Conservation (phyloP, 2,888 invertebrate species). For the Hydropsyche betteni region DNA sequence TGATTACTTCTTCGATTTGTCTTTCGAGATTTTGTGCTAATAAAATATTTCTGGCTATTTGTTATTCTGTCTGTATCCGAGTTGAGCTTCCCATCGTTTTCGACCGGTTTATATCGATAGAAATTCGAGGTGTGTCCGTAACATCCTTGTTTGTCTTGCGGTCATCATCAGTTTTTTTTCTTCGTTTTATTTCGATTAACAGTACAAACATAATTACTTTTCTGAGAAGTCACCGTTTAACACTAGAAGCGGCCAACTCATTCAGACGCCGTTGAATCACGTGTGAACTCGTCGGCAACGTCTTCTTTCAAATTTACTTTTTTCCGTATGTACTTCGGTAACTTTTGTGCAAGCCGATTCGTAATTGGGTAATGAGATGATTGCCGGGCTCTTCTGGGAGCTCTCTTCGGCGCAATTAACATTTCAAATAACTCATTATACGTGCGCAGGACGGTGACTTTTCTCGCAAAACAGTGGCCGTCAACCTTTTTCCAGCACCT, state of each 20-base stretch:
- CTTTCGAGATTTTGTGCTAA: background rate
- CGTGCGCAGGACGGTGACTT: conserved; percentile 23
- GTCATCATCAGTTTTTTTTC: background rate
- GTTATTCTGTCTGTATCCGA: background rate
- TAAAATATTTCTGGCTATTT: background rate
- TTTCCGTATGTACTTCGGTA: background rate
- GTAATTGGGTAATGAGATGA: conserved; percentile 48
- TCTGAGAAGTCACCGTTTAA: conserved; percentile 1
- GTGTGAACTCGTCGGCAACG: background rate
- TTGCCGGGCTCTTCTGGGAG: conserved; percentile 41
- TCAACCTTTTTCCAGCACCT: no score
- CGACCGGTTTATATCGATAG: background rate
- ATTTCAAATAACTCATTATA: conserved; percentile 49
- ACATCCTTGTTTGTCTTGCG: conserved; percentile 3
- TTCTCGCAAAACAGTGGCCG: conserved; percentile 7
- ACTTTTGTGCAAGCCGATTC: conserved; percentile 4
- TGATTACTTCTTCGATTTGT: background rate
- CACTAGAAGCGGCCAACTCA: conserved; percentile 11
- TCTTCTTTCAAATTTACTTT: background rate
- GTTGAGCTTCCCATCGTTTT: no score
- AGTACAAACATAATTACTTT: conserved; percentile 21
- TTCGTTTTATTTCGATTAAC: conserved; percentile 16
- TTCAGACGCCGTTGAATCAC: conserved; percentile 13
- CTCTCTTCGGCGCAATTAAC: conserved; percentile 42
- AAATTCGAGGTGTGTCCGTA: background rate